These are phyloP conservation scores for Peromyscus melanophrys DNA, from an alignment of 2,797 vertebrate genomes.

Conservation along the genomic window DNA sequence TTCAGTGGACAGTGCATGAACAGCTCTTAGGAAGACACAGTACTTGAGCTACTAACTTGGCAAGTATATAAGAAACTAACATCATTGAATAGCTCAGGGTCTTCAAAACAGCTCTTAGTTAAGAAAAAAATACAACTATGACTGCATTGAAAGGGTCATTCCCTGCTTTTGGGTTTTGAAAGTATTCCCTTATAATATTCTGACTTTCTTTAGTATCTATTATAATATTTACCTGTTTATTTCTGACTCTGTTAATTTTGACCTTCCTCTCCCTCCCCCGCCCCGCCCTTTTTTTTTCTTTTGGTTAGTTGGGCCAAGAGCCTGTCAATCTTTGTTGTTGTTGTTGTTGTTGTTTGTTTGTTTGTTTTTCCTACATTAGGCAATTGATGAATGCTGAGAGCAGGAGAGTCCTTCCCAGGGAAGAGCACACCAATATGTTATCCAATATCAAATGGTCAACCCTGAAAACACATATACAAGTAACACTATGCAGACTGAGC, in stretches of 20 bases:
- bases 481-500: not conserved
- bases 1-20: not conserved
- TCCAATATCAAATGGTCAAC: not conserved
- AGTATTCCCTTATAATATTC: not conserved
- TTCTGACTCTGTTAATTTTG: not conserved
- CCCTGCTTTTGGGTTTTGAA: not conserved
- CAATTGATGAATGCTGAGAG: not conserved
- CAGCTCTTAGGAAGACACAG: not conserved
- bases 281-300: not conserved
- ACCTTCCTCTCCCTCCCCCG: not conserved
- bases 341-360: no score
- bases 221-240: not conserved
- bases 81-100: not conserved
- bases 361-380: not conserved
- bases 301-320: not conserved
- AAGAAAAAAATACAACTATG: not conserved
- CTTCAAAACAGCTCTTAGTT: not conserved
- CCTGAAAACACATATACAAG: not conserved
- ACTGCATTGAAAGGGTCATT: not conserved
- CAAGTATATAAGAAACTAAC: not conserved
- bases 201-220: not conserved
- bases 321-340: not conserved
- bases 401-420: not conserved
- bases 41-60: conserved; percentile 1
- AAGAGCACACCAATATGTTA: not conserved